Conservation (phyloP, 30 jellyfish, hydroid and myxozoan species). For the Rhopilema esculentum region DNA sequence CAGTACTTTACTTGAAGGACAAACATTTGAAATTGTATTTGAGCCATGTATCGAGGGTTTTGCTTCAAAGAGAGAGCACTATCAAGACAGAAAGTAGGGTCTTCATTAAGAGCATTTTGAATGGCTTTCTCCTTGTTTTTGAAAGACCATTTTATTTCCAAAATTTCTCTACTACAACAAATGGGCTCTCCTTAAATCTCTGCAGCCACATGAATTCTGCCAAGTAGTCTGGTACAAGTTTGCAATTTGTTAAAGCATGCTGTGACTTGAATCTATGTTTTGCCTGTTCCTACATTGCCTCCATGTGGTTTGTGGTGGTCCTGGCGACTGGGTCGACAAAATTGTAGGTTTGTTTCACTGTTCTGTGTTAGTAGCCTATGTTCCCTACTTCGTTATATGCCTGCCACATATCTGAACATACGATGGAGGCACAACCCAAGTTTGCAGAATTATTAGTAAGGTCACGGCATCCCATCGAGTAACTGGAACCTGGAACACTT, state of each 20-base stretch:
- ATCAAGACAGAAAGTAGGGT: not conserved
- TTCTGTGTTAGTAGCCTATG: too few species aligned
- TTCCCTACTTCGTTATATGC: too few species aligned
- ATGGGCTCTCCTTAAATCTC: too few species aligned
- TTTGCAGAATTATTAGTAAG: not conserved
- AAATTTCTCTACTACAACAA: not conserved
- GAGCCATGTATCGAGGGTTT: not conserved
- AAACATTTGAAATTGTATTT: not conserved
- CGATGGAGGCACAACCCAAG: slow-evolving; percentile 8
- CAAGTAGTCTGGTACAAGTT: too few species aligned
- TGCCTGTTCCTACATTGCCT: too few species aligned
- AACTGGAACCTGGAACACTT: slow-evolving; percentile 3
- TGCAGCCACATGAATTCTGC: too few species aligned
- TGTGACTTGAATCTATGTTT: too few species aligned
- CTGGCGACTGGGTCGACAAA: too few species aligned
- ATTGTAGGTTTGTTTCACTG: too few species aligned
- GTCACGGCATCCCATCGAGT: not conserved
- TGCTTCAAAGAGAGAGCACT: not conserved
- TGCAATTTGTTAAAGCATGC: too few species aligned
- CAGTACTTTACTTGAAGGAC: slow-evolving; percentile 1
- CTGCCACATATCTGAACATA: too few species aligned
- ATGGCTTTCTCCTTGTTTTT: not conserved
- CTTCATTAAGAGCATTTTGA: not conserved
- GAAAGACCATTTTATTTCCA: not conserved
- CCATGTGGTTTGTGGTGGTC: too few species aligned